Evolutionary conservation across 2,888 invertebrate species (phyloP), one percentile per base, ranked within the genome.

Genomic region (Lampropteryx suffumata): DNA sequence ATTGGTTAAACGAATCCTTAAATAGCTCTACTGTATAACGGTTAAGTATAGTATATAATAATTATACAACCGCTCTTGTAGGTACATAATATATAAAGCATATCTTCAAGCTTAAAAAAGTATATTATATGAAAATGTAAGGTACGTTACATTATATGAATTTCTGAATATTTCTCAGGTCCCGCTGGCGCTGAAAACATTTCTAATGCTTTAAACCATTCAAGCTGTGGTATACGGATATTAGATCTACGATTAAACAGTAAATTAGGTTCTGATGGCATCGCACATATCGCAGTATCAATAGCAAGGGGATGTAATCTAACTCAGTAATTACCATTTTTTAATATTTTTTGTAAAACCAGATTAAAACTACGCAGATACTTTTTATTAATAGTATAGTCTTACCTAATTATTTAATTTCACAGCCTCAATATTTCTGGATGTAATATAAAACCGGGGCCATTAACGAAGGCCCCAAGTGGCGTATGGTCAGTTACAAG

Each of bases 401-500:
- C 12, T 2, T 11, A 36, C 17, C 1, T 30, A 21, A 4, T 17
- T 17, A 21, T 30, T 33, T 28, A 27, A 33, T 30, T 37, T 33
- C 27, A 0, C 8, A 91, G 91, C 17, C 67, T 91, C 46, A 90
- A 90, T 57, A 79, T 91, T 59, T 91, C 90, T 9, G 89, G 88
- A 3, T 91, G 91, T 69, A 89, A 90, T 11, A 90, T 91, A 44
- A 83, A 73, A 42, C 74, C 87, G 12, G 79, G 75, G 12, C 82
- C 84, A 4, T 65, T 90, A 50, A 47, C 68, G 24, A 88, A 82
- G 54, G 74, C 89, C 37, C 89, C 87, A 27, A 73, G 83, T 50
- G 89, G 87, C n/a, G 88, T 90, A n/a, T 90, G 90, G 90, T 88
- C 89, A 4, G 73, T 83, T 8, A 86, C 82, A 3, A 87, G 77